phyloP scores from a whole-genome alignment of 2,888 invertebrate species.

The Spialia ferax region DNA sequence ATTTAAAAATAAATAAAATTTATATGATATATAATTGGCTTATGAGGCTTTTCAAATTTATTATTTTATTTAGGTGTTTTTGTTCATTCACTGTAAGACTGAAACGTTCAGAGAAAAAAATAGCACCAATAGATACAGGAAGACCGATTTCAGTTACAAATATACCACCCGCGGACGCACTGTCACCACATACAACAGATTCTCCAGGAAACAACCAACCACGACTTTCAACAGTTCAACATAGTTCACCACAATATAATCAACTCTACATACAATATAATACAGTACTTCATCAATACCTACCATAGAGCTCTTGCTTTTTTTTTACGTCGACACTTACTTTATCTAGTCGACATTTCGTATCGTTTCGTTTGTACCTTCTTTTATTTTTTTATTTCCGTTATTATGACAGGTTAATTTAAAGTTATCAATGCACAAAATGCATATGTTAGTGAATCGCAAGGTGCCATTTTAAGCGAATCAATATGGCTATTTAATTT shows the following conservation, averaged over 20 bases:
- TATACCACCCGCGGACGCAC: slow-evolving; percentile 72
- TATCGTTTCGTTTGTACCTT: slow-evolving; percentile 47
- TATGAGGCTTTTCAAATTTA: slow-evolving; percentile 83
- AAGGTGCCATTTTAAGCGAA: slow-evolving; percentile 78
- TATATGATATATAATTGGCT: slow-evolving; percentile 83
- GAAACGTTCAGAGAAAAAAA: slow-evolving; percentile 66
- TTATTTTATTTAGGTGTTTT: slow-evolving; percentile 73
- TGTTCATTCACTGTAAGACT: slow-evolving; percentile 78
- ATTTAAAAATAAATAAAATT: slow-evolving; percentile 70
- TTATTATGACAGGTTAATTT: slow-evolving; percentile 49
- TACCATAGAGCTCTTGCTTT: slow-evolving; percentile 43
- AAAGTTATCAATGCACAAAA: slow-evolving; percentile 53
- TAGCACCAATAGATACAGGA: slow-evolving; percentile 72
- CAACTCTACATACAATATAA: slow-evolving; percentile 42
- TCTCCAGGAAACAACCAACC: slow-evolving; percentile 50
- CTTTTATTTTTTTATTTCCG: slow-evolving; percentile 44
- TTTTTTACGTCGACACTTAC: slow-evolving; percentile 51
- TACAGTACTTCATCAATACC: slow-evolving; percentile 47
- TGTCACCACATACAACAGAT: slow-evolving; percentile 54
- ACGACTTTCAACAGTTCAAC: slow-evolving; percentile 46
- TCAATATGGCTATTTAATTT: slow-evolving; percentile 76
- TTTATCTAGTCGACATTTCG: slow-evolving; percentile 52
- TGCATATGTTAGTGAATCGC: slow-evolving; percentile 73
- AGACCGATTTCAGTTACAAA: slow-evolving; percentile 54
- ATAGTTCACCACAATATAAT: slow-evolving; percentile 40